A percentile compares a stretch with the other conserved stretches of the same genome.
Evolutionary conservation across 2,797 vertebrate species (phyloP).

Genomic region (Phrynocephalus vlangalii): DNA sequence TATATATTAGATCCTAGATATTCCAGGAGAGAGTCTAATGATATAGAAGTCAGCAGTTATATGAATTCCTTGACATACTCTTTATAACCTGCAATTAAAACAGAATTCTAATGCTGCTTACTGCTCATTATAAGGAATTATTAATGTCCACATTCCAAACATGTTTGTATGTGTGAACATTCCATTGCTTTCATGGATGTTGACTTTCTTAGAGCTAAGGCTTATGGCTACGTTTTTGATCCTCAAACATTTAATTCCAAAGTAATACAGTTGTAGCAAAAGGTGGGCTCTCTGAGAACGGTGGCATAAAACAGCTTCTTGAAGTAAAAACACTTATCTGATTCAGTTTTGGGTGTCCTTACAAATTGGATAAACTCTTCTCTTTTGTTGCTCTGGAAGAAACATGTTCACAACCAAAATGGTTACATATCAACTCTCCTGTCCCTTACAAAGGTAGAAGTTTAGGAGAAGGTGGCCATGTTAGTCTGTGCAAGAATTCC

Average conservation of each 20-base stretch:
- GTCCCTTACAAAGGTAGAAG: background rate
- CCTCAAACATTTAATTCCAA: background rate
- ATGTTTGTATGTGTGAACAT: background rate
- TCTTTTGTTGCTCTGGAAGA: background rate
- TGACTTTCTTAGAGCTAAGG: background rate
- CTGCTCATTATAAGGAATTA: constrained; percentile 5
- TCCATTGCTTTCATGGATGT: background rate
- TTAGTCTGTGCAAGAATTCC: too few species aligned
- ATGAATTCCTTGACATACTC: constrained; percentile 12
- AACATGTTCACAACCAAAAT: background rate
- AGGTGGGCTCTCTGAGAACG: background rate
- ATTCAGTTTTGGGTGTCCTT: background rate
- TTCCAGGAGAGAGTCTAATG: background rate
- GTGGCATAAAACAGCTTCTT: background rate
- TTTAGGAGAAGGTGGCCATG: too few species aligned
- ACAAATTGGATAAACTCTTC: background rate
- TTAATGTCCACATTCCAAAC: background rate
- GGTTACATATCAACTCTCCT: background rate
- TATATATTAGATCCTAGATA: background rate
- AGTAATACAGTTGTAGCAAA: background rate
- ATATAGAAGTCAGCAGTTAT: background rate
- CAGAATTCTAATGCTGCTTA: background rate
- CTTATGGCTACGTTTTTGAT: background rate
- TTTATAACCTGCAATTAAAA: constrained; percentile 4
- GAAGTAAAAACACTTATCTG: background rate